Conservation (phyloP, 2,113 vertebrate species). For the Lipotes vexillifer region DNA sequence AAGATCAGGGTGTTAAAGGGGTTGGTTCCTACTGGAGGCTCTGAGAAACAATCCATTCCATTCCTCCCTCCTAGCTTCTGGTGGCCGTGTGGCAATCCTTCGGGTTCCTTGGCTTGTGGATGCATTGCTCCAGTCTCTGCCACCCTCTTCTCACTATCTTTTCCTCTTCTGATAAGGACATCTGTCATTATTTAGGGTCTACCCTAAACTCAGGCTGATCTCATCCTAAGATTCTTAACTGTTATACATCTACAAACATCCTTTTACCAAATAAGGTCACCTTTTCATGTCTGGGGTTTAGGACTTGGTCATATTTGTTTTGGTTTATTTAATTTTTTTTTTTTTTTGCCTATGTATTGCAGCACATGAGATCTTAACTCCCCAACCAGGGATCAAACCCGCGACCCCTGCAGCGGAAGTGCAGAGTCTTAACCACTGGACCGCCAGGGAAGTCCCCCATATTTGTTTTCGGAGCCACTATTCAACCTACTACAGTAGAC, state of each 20-base stretch:
- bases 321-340: too few relatives aligned
- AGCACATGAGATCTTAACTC: too few relatives aligned
- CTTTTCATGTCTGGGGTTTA: background rate
- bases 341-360: too few relatives aligned
- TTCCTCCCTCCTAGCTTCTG: background rate
- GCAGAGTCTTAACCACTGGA: too few relatives aligned
- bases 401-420: too few relatives aligned
- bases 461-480: background rate
- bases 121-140: too few relatives aligned
- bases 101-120: background rate
- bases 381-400: too few relatives aligned
- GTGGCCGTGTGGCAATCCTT: background rate
- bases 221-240: background rate
- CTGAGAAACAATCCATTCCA: background rate
- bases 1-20: background rate
- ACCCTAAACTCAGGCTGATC: background rate
- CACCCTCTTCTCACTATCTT: background rate
- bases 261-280: background rate
- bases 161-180: background rate
- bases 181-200: background rate
- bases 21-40: background rate
- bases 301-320: background rate
- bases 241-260: background rate
- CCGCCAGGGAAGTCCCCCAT: too few relatives aligned
- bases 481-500: background rate